These are phyloP conservation scores for Serranus cabrilla DNA, from an alignment of 2,797 vertebrate species.

Conservation along the genomic window DNA sequence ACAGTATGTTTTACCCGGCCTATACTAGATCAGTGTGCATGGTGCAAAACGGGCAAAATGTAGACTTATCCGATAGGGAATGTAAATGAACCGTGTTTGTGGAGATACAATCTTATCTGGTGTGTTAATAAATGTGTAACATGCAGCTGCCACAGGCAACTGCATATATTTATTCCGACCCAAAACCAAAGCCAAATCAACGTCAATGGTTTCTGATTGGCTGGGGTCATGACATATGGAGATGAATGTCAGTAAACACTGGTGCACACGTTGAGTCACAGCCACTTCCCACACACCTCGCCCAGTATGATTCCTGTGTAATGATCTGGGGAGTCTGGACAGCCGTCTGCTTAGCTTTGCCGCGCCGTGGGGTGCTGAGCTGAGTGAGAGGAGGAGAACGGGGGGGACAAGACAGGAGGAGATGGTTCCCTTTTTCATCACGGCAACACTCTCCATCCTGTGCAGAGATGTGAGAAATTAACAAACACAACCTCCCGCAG, in stretches of 20 bases:
- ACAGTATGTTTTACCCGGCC: constrained; percentile 59
- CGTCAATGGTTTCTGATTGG: constrained; percentile 44
- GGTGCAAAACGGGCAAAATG: constrained; percentile 17
- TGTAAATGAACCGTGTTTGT: constrained; percentile 41
- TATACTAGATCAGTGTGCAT: constrained; percentile 33
- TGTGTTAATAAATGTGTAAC: constrained; percentile 49
- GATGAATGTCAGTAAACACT: constrained; percentile 72
- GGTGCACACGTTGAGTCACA: constrained; percentile 63
- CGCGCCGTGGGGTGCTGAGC: constrained; percentile 67
- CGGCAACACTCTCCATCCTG: constrained; percentile 54
- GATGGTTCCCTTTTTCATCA: constrained; percentile 60
- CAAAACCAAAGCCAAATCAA: constrained; percentile 24
- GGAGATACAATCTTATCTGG: constrained; percentile 56
- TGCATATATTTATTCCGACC: neutral
- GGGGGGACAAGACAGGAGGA: constrained; percentile 32
- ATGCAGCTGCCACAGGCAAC: constrained; percentile 28
- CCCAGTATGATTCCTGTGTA: constrained; percentile 78
- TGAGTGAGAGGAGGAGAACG: constrained; percentile 55
- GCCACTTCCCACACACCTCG: constrained; percentile 72
- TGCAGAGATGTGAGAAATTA: constrained; percentile 76
- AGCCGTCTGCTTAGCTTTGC: constrained; percentile 70
- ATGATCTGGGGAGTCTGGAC: constrained; percentile 83
- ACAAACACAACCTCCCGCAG: constrained; percentile 64
- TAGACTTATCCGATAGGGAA: constrained; percentile 45
- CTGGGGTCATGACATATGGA: constrained; percentile 71